Evolutionary conservation across 2,888 invertebrate species (phyloP), one percentile per base, ranked within the genome.

Genomic region (Magallana nippona): DNA sequence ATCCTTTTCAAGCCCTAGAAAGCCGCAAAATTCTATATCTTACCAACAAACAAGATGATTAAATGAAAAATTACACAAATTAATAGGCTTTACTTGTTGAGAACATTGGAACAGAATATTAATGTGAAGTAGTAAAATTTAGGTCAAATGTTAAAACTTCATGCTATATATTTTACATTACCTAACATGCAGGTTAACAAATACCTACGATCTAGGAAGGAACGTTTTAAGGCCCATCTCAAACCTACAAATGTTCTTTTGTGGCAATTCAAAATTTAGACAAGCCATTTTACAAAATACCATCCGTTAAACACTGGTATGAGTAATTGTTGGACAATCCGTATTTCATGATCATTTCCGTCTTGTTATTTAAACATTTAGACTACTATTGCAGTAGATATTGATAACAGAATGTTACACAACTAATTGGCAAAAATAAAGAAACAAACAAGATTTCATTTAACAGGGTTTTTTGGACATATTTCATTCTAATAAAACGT

Each of bases 1-100:
- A 71, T 71, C 71, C 71, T 71, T 44, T 32, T 71, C 27, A 19
- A 60, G 19, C 60, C 60, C 44, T 0, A 44, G 19, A 60, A 71
- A 71, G 71, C 71, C 71, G 32, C 71, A 71, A 27, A 27, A 71
- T 71, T 32, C 71, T 71, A 71, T 71, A 71, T 27, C 32, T 27
- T 22, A 63, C 63, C 19, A 71, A 27, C 71, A 71, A 71, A 71
- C 71, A 71, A 22, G 27, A 71, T 71, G 32, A 71, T 71, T 71
- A 71, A 71, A 71, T 27, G 71, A 71, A 71, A 71, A 71, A 71
- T 71, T 71, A 71, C 71, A 27, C 71, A 71, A 71, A 71, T 71
- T 71, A 71, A 71, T 71, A 71, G 71, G 22, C 71, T 71, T 71
- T 71, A 71, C 71, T 71, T 71, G 32, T 27, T 71, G 71, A 32